A percentile compares a stretch with the other conserved stretches of the same genome.
Evolutionary conservation across 2,888 invertebrate species (phyloP).

Genomic region (Zygaena filipendulae): DNA sequence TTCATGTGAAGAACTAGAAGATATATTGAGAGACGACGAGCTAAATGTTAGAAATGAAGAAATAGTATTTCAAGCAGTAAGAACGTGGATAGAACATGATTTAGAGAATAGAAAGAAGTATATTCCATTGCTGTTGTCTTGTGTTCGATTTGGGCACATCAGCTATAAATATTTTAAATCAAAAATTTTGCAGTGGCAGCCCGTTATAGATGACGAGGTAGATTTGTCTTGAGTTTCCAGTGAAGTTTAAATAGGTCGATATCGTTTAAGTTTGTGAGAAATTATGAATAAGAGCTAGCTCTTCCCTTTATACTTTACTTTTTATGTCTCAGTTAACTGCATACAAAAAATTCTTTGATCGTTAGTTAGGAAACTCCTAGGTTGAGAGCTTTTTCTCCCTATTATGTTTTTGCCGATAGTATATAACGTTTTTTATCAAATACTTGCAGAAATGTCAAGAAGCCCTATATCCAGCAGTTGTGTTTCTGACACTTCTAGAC

Average conservation of each 20-base stretch:
- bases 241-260: no score
- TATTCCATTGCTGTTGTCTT: slow-evolving; percentile 71
- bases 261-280: no score
- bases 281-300: no score
- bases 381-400: no score
- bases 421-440: no score
- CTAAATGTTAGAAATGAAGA: slow-evolving; percentile 79
- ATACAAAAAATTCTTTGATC: no score
- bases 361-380: no score
- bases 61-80: slow-evolving; percentile 77
- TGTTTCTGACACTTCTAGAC: slow-evolving; percentile 62
- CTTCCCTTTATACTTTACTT: no score
- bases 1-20: slow-evolving; percentile 69
- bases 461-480: slow-evolving; percentile 61
- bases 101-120: slow-evolving; percentile 59
- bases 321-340: no score
- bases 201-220: slow-evolving; percentile 52
- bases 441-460: slow-evolving; percentile 65
- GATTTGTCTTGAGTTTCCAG: no score
- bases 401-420: no score
- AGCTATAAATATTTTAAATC: slow-evolving; percentile 67
- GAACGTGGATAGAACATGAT: slow-evolving; percentile 76
- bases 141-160: slow-evolving; percentile 75
- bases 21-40: slow-evolving; percentile 75
- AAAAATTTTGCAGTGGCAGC: slow-evolving; percentile 66